Evolutionary conservation across 2,888 invertebrate species (phyloP).

Genomic region (Chrysolina oricalcia): DNA sequence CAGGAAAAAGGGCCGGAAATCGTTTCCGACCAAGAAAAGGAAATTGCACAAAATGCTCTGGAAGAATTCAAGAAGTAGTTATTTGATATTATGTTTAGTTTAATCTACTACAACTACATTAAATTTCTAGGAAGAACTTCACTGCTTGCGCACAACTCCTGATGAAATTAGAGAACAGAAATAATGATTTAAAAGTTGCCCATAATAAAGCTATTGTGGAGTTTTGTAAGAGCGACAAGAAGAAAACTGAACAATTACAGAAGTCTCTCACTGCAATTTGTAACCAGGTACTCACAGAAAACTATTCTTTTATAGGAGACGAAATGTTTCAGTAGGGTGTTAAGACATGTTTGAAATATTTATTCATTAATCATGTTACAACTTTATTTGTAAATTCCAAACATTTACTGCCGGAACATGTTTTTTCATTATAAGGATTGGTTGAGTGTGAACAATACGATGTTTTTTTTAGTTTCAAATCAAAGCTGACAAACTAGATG

Average conservation of each 20-base stretch:
- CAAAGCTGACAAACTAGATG: conserved; percentile 75
- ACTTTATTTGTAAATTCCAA: background rate
- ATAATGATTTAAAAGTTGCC: conserved; percentile 81
- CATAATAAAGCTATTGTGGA: conserved; percentile 91
- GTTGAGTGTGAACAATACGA: too few relatives aligned
- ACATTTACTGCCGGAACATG: background rate
- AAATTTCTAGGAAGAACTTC: conserved; percentile 75
- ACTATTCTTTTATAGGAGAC: background rate
- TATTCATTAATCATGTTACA: background rate
- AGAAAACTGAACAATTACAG: conserved; percentile 82
- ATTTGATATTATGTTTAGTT: conserved; percentile 10
- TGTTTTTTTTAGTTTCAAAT: conserved; percentile 64
- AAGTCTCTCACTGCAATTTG: conserved; percentile 79
- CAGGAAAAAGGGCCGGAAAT: conserved; percentile 66
- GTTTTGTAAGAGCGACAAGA: conserved; percentile 83
- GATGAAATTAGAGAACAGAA: conserved; percentile 78
- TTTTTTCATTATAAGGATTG: too few relatives aligned
- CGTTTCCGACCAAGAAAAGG: conserved; percentile 68
- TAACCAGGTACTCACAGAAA: conserved; percentile 70
- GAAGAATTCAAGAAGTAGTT: conserved; percentile 69
- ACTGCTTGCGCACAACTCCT: conserved; percentile 76
- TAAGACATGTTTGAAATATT: too few relatives aligned
- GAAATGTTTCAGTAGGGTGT: too few relatives aligned
- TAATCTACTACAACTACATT: background rate
- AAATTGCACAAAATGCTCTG: conserved; percentile 67